These are phyloP conservation scores for Drosophila dunni DNA, from an alignment of 1,140 invertebrate genomes.

Conservation along the genomic window DNA sequence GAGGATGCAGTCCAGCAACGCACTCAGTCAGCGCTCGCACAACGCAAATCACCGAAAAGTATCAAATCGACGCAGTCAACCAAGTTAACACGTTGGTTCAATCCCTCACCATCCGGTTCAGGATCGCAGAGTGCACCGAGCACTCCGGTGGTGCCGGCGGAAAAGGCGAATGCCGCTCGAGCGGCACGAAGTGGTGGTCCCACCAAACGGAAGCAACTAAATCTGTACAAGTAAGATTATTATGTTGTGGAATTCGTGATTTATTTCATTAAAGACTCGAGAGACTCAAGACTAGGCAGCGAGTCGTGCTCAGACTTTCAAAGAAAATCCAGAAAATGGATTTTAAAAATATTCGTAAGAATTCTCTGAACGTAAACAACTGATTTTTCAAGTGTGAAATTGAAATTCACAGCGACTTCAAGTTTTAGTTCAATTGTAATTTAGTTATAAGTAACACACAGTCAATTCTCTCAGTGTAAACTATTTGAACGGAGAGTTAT, in stretches of 20 bases:
- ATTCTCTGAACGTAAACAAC: neutral
- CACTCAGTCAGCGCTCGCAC: conserved; percentile 9
- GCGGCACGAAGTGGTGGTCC: conserved; percentile 45
- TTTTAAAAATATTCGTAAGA: conserved; percentile 2
- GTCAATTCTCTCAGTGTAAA: neutral
- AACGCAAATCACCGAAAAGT: conserved; percentile 70
- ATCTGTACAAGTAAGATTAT: conserved; percentile 55
- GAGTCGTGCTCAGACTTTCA: conserved; percentile 10
- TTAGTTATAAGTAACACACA: neutral
- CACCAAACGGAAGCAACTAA: conserved; percentile 61
- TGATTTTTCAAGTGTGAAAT: neutral
- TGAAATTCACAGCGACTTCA: neutral
- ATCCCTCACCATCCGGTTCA: conserved; percentile 15
- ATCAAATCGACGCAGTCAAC: conserved; percentile 67
- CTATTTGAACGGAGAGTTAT: neutral
- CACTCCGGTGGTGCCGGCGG: conserved; percentile 49
- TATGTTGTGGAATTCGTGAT: conserved; percentile 5
- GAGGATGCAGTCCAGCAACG: conserved; percentile 43
- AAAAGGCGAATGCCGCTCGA: conserved; percentile 48
- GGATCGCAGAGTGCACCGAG: conserved; percentile 53
- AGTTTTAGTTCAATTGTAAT: neutral
- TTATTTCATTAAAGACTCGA: conserved; percentile 43
- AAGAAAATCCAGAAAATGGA: conserved; percentile 27
- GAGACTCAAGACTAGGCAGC: conserved; percentile 43
- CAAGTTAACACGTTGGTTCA: conserved; percentile 81